phyloP scores from a whole-genome alignment of 1,140 invertebrate genomes.

The Octopus sinensis region DNA sequence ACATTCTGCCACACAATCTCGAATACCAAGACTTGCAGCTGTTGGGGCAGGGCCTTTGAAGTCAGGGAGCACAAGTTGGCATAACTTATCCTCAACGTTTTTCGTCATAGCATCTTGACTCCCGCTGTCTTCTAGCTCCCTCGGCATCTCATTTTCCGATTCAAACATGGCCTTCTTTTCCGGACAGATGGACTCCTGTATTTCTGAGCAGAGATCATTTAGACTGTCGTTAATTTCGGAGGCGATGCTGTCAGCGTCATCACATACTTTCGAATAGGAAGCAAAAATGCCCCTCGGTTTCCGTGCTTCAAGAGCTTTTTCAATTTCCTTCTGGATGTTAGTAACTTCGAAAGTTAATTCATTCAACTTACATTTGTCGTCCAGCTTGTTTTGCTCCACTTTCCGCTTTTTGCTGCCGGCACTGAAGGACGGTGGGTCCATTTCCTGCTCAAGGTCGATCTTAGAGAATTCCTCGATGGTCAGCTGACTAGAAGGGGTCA shows the following conservation, averaged over 20 bases:
- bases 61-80: conserved; percentile 8
- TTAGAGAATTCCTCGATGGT: conserved; percentile 96
- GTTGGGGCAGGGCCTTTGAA: conserved; percentile 41
- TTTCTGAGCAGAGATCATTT: background rate
- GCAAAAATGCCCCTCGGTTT: conserved; percentile 61
- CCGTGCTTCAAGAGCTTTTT: conserved; percentile 68
- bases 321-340: conserved; percentile 58
- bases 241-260: background rate
- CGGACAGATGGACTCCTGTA: background rate
- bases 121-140: conserved; percentile 12
- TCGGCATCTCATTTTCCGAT: background rate
- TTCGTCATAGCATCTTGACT: background rate
- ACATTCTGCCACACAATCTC: conserved; percentile 53
- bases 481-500: conserved; percentile 84
- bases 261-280: conserved; percentile 29
- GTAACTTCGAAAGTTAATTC: conserved; percentile 53
- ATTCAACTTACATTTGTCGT: conserved; percentile 7
- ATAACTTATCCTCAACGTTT: background rate
- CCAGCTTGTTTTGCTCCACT: background rate
- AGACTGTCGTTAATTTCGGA: background rate
- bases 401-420: conserved; percentile 72
- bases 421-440: conserved; percentile 88
- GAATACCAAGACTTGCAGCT: conserved; percentile 54
- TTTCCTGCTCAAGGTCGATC: conserved; percentile 93
- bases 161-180: background rate